Base-by-base conservation (phyloP, 92 coral and sea anemone genomes). In the Porites lobata region DNA sequence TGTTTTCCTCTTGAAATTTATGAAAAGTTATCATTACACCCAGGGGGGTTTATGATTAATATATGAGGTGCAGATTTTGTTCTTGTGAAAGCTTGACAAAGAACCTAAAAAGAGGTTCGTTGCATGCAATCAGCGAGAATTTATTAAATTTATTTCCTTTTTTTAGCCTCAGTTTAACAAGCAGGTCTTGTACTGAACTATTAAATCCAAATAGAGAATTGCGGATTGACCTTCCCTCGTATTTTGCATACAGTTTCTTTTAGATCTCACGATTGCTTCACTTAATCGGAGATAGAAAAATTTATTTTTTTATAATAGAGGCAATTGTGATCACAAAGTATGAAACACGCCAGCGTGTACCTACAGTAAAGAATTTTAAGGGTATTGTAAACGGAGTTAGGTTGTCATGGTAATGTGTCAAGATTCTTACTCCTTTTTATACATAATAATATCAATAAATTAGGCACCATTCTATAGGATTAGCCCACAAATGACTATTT, bases 181-280 rank as follows among this genome's bases (percentile, higher is more conserved):
- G 83, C 83, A 65, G 83, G 83, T 79, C 83, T 79, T 79, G 83
- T 79, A 21, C 59, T 64, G 83, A 63, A 38, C 32, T 65, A 51
- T 63, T 54, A 65, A 65, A 50, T 18, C 66, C 12, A 54, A 51
- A 59, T 53, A 8, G 50, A 6, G 51, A 57, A 76, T 58, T 76
- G 6, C 58, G 10, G 68, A 9, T 20, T 50, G 65, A 77, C 18
- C 18, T 62, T 62, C n/a, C 66, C 20, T 62, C 61, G 15, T 10
- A 62, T 22, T 67, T 67, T 22, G 5, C 11, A 7, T 22, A 3
- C 47, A 18, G 0, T 14, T 56, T 56, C 61, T 2, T 56, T 10
- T 56, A 56, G 15, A 9, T 10, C 17, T 76, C 80, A 19, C 20
- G 52, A 14, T 10, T 56, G 61, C 14, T 56, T 56, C 61, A 14